Conservation (phyloP, 2,888 invertebrate genomes). For the Leptogaster cylindrica region DNA sequence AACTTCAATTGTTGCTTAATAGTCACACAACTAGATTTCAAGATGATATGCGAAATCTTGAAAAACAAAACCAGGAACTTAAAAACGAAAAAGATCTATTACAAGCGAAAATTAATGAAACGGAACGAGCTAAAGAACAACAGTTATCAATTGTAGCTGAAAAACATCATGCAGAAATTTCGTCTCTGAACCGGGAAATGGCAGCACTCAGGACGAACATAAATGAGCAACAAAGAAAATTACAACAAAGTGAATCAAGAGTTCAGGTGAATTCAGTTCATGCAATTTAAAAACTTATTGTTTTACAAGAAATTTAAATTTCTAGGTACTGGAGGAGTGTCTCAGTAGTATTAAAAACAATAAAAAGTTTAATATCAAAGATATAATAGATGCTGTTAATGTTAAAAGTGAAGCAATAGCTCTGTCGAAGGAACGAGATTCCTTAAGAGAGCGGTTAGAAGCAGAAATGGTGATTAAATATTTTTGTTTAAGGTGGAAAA, state of each 20-base stretch:
- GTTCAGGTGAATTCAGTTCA: too few relatives aligned
- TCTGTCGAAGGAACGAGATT: constrained; percentile 65
- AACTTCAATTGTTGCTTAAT: constrained; percentile 60
- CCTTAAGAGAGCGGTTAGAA: constrained; percentile 62
- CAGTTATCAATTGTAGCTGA: constrained; percentile 56
- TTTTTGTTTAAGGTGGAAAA: not conserved
- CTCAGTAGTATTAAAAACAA: constrained; percentile 61
- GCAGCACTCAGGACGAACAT: constrained; percentile 53
- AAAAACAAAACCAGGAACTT: constrained; percentile 66
- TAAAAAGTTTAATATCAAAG: constrained; percentile 61
- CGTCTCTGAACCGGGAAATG: constrained; percentile 56
- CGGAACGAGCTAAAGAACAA: constrained; percentile 58
- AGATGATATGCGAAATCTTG: constrained; percentile 67
- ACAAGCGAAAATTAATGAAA: constrained; percentile 58
- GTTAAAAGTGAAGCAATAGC: constrained; percentile 68
- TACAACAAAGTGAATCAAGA: constrained; percentile 57
- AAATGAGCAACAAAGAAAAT: constrained; percentile 55
- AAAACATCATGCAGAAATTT: constrained; percentile 58
- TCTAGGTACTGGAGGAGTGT: constrained; percentile 62
- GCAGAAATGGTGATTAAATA: constrained; percentile 56
- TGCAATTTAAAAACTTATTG: constrained; percentile 5
- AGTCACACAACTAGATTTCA: constrained; percentile 63
- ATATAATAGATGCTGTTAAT: constrained; percentile 66
- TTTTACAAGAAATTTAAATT: not conserved
- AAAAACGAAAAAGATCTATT: constrained; percentile 65